A percentile compares a stretch with the other conserved stretches of the same genome.
Conservation (phyloP, 2,113 vertebrate species). For the Rhinoptilus africanus region DNA sequence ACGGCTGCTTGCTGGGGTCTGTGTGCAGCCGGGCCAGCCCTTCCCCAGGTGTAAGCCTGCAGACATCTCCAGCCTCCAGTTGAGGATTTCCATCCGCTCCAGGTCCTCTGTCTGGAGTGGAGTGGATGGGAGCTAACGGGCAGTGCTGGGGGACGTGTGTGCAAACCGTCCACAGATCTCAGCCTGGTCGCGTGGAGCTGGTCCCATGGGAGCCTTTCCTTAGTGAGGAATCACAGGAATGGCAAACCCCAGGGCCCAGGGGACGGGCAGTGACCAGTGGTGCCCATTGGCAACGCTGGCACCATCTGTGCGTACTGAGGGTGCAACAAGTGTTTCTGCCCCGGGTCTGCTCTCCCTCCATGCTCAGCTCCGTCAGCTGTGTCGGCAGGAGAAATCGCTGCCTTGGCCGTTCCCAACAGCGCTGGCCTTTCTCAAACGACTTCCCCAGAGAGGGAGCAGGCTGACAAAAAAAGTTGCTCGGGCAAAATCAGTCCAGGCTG, state of each 20-base stretch:
- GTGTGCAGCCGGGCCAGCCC: neutral
- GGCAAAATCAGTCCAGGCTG: neutral
- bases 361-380: neutral
- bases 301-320: fast-evolving
- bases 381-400: neutral
- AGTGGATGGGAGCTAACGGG: neutral
- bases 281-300: neutral
- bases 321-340: neutral
- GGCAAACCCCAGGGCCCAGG: neutral
- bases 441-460: neutral
- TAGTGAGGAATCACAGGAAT: neutral
- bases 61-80: neutral
- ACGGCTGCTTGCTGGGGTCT: neutral
- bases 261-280: neutral
- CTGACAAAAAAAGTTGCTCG: neutral
- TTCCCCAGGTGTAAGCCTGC: neutral
- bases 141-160: fast-evolving
- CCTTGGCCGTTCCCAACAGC: neutral
- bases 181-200: neutral
- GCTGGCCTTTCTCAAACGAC: neutral
- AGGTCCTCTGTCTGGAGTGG: neutral
- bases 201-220: neutral
- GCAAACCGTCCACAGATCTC: neutral
- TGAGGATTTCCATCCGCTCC: neutral
- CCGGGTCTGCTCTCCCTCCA: neutral